Conservation (phyloP, 1,140 invertebrate genomes). For the Ylistrum balloti region DNA sequence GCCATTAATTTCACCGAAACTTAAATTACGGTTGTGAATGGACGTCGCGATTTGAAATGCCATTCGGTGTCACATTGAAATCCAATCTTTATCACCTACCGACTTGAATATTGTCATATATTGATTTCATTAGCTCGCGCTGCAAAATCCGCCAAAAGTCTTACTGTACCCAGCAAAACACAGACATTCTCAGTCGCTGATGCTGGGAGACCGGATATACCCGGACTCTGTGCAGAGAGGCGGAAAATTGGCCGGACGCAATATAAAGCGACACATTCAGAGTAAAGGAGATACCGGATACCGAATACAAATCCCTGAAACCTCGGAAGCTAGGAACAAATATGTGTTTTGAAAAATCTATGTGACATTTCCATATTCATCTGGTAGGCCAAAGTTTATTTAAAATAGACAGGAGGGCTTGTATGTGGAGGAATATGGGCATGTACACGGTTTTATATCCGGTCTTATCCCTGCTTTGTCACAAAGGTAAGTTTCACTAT, state of each 20-base stretch:
- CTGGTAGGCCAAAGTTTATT: neutral
- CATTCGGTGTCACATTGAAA: neutral
- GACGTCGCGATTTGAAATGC: neutral
- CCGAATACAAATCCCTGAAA: neutral
- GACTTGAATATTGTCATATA: neutral
- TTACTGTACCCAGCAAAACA: neutral
- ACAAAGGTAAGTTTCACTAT: neutral
- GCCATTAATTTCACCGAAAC: neutral
- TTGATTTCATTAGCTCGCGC: neutral
- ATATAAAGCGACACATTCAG: neutral
- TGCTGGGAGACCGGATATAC: neutral
- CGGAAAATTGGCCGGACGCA: slow-evolving; percentile 29
- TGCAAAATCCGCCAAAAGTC: slow-evolving; percentile 8
- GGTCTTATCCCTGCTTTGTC: neutral
- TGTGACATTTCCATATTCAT: neutral
- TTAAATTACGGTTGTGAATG: neutral
- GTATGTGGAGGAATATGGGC: neutral
- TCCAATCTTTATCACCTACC: neutral
- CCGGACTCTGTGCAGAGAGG: neutral
- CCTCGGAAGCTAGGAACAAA: neutral
- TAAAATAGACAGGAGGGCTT: neutral
- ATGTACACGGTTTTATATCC: neutral
- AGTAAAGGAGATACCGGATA: neutral
- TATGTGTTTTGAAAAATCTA: slow-evolving; percentile 4
- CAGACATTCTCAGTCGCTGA: neutral